Evolutionary conservation across 2,888 invertebrate species (phyloP).

Genomic region (Drosophila macrospina): DNA sequence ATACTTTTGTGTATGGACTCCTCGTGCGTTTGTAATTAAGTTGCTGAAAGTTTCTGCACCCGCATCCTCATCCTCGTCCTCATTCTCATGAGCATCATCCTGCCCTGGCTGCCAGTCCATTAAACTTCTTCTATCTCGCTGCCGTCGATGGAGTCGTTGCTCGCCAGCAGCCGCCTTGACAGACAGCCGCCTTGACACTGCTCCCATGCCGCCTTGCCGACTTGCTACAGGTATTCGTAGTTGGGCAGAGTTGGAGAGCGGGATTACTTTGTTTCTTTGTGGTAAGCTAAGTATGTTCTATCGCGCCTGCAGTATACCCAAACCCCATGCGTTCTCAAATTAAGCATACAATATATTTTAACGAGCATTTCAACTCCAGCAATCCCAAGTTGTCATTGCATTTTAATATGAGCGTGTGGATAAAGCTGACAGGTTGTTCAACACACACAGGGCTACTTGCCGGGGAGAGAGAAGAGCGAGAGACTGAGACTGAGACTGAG

Average conservation of each 20-base stretch:
- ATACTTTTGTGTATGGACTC: slow-evolving; percentile 55
- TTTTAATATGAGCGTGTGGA: slow-evolving; percentile 34
- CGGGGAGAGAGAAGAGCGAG: neutral
- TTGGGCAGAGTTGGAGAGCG: slow-evolving; percentile 39
- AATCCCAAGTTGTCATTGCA: slow-evolving; percentile 35
- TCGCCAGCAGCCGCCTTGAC: slow-evolving; percentile 33
- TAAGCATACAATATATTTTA: slow-evolving; percentile 67
- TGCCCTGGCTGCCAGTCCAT: slow-evolving; percentile 52
- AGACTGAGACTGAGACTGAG: too few relatives aligned
- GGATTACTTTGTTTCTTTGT: slow-evolving; percentile 39
- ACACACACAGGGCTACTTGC: slow-evolving; percentile 8
- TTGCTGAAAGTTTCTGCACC: slow-evolving; percentile 76
- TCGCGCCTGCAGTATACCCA: neutral
- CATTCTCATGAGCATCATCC: slow-evolving; percentile 4
- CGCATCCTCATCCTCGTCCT: slow-evolving; percentile 42
- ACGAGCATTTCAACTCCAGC: slow-evolving; percentile 56
- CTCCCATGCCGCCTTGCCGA: slow-evolving; percentile 33
- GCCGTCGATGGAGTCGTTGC: slow-evolving; percentile 44
- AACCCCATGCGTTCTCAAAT: slow-evolving; percentile 41
- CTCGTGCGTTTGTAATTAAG: slow-evolving; percentile 80
- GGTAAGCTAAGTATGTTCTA: slow-evolving; percentile 21
- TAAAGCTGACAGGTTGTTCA: slow-evolving; percentile 45
- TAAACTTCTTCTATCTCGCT: slow-evolving; percentile 81
- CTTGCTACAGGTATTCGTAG: slow-evolving; percentile 58
- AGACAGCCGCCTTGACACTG: slow-evolving; percentile 61